A percentile compares a stretch with the other conserved stretches of the same genome.
Evolutionary conservation across 2,113 vertebrate species (phyloP).

Genomic region (Grantiella picta): DNA sequence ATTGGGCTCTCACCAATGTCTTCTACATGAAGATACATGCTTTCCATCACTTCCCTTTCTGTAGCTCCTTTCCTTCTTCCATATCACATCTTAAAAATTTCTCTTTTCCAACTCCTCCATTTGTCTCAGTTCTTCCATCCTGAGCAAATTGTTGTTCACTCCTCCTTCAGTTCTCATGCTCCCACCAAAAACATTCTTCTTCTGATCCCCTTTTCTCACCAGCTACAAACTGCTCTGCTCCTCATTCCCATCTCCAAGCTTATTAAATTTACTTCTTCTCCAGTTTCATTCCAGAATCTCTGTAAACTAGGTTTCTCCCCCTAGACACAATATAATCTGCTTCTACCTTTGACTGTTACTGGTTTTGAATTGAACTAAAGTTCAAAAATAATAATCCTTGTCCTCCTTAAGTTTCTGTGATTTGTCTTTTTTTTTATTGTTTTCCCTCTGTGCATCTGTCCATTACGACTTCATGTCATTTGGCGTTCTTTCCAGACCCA

Average conservation of each 20-base stretch:
- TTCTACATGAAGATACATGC: not conserved
- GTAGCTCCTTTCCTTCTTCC: not conserved
- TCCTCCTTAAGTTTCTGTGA: not conserved
- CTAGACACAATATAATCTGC: not conserved
- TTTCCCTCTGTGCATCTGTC: not conserved
- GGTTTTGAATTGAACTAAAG: not conserved
- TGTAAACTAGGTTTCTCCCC: not conserved
- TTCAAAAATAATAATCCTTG: not conserved
- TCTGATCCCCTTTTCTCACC: not conserved
- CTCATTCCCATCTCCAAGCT: not conserved
- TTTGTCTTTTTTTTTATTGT: not conserved
- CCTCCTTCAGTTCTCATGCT: not conserved
- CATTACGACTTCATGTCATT: not conserved
- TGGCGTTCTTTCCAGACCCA: not conserved
- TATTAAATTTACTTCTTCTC: not conserved
- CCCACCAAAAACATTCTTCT: not conserved
- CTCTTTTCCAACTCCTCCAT: not conserved
- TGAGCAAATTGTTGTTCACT: constrained; percentile 8
- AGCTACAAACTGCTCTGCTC: not conserved
- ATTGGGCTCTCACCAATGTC: not conserved
- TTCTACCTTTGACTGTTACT: not conserved
- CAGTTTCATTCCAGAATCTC: not conserved
- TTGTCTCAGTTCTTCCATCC: constrained; percentile 2
- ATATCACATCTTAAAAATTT: not conserved
- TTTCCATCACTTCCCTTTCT: not conserved